Evolutionary conservation across 2,113 vertebrate genomes (phyloP), one percentile per base, ranked within the genome.

Genomic region (Formicarius rufipectus): DNA sequence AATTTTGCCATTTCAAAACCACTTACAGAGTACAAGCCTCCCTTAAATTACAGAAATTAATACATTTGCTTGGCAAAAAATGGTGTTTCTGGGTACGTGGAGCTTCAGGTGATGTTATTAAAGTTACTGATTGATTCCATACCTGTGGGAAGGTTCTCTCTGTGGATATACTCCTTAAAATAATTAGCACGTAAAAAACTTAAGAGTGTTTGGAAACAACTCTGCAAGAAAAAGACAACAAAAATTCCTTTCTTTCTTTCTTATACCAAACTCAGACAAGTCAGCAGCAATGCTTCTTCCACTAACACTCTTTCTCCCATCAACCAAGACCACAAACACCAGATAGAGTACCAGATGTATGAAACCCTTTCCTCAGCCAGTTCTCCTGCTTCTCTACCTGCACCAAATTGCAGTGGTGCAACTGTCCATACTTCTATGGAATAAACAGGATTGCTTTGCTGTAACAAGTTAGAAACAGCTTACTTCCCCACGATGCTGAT

Each of bases 151-250:
- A 87, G 31, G 22, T 31, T 91, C 72, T 64, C 63, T 40, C 67
- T 47, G 9, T 15, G 85, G 60, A 89, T 5, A 14, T 3, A 40
- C 28, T 62, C 63, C 84, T 89, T 25, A 62, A 87, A 94, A 58
- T 73, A 87, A 89, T 76, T 69, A 67, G 39, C 47, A 86, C 17
- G 24, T 25, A 67, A 89, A 93, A 76, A 69, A 30, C 25, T 66
- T 50, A 14, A 45, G 8, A 27, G 14, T 55, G 55, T 86, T 93
- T 91, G 47, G 59, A 95, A 96, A 91, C 53, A 89, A 62, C 62
- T 69, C 58, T 55, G 28, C 40, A 94, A 59, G 44, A 73, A 94
- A 73, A 18, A 85, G 9, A 14, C 56, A 84, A 80, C n/a, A 84
- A 68, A 63, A 72, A 53, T 12, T 49, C 58, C 33, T 84, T 72